Evolutionary conservation across 1,140 invertebrate species (phyloP).

Genomic region (Drosophila pachea): DNA sequence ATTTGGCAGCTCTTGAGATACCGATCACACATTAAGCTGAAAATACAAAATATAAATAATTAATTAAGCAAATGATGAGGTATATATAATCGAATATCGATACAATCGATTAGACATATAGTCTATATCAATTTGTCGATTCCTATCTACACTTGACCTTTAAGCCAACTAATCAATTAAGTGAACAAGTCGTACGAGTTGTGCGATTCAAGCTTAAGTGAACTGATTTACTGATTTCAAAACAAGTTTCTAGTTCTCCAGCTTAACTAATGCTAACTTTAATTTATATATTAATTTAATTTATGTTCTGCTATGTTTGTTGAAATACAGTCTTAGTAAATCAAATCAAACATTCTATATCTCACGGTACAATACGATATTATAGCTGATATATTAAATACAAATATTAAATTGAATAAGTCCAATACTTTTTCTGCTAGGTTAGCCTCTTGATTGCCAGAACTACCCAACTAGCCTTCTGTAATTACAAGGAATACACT

Average conservation of each 20-base stretch:
- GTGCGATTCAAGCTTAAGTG: background rate
- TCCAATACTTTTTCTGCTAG: background rate
- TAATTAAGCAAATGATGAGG: constrained; percentile 1
- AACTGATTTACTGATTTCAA: constrained; percentile 2
- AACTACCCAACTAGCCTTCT: too few relatives aligned
- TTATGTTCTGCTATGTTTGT: background rate
- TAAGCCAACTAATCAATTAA: constrained; percentile 7
- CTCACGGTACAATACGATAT: background rate
- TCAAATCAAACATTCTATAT: background rate
- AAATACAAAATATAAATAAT: constrained; percentile 7
- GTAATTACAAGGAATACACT: too few relatives aligned
- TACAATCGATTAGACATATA: constrained; percentile 5
- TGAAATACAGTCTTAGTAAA: background rate
- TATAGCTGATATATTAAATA: background rate
- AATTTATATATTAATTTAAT: constrained; percentile 1
- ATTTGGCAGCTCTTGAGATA: background rate
- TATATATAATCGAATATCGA: background rate
- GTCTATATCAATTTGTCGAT: constrained; percentile 14
- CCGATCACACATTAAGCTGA: background rate
- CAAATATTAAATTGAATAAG: background rate
- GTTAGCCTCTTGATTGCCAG: too few relatives aligned
- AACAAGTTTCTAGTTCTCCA: background rate
- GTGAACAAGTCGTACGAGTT: constrained; percentile 12
- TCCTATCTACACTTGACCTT: constrained; percentile 11
- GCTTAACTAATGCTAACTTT: background rate